These are phyloP conservation scores for Drosophila multiciliata DNA, from an alignment of 2,888 invertebrate species.

Conservation along the genomic window DNA sequence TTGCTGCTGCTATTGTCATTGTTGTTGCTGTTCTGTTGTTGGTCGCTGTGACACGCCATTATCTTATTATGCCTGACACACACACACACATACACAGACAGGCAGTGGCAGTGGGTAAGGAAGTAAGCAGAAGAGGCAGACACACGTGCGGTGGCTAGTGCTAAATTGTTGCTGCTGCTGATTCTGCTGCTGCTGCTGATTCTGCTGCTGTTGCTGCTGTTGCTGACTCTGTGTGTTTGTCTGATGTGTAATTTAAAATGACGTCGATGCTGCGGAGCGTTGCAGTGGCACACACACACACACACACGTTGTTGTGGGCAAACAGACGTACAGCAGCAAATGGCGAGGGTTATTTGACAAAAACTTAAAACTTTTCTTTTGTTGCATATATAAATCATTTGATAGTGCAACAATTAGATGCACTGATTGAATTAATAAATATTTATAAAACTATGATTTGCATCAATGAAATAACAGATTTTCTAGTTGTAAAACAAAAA, in stretches of 20 bases:
- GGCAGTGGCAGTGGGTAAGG: conserved; percentile 7
- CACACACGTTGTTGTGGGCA: conserved; percentile 25
- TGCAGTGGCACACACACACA: conserved; percentile 44
- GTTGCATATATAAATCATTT: not conserved
- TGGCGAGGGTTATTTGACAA: conserved; percentile 54
- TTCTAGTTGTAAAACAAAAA: too few relatives aligned
- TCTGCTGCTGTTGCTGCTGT: conserved; percentile 32
- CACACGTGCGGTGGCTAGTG: conserved; percentile 69
- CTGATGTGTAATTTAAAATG: conserved; percentile 76
- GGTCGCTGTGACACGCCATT: conserved; percentile 70
- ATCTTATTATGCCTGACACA: conserved; percentile 75
- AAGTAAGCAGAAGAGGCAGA: conserved; percentile 19
- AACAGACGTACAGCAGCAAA: conserved; percentile 32
- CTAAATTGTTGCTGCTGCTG: conserved; percentile 54
- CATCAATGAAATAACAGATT: not conserved
- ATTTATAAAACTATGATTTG: too few relatives aligned
- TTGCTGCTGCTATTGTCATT: conserved; percentile 26
- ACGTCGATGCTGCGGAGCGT: conserved; percentile 71
- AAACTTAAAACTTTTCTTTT: not conserved
- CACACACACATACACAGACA: conserved; percentile 32
- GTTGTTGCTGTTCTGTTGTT: conserved; percentile 21
- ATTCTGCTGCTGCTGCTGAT: not conserved
- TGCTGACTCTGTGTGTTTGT: conserved; percentile 38
- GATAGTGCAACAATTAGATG: not conserved
- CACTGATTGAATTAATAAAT: too few relatives aligned